These are phyloP conservation scores for Xestia sexstrigata DNA, from an alignment of 2,888 invertebrate genomes.

Conservation along the genomic window DNA sequence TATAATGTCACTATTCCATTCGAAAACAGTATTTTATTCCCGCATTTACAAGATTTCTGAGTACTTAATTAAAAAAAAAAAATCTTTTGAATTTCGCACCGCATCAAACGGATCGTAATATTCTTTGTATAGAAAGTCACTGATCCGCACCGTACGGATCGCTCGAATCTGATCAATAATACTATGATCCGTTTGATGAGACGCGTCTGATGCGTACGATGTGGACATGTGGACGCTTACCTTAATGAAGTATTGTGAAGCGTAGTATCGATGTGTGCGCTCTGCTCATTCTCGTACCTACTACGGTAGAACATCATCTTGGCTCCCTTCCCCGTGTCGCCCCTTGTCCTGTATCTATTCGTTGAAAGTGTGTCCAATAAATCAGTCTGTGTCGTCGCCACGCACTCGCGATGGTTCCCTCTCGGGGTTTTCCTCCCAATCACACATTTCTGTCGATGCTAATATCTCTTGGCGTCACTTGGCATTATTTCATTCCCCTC, in stretches of 20 bases:
- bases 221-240: too few species aligned
- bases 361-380: constrained; percentile 61
- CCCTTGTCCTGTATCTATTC: constrained; percentile 15
- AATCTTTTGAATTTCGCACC: too few species aligned
- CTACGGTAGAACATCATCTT: neutral
- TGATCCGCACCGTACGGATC: too few species aligned
- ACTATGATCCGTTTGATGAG: too few species aligned
- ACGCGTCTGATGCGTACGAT: too few species aligned
- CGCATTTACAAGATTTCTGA: neutral
- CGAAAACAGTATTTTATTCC: neutral
- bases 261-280: neutral
- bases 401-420: constrained; percentile 36
- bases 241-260: neutral
- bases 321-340: neutral
- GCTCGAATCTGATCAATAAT: too few species aligned
- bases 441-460: constrained; percentile 29
- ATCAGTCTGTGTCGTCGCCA: constrained; percentile 50
- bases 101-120: too few species aligned
- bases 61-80: too few species aligned
- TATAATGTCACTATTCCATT: neutral
- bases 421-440: constrained; percentile 14
- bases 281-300: too few species aligned
- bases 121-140: too few species aligned
- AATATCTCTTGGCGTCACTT: constrained; percentile 41
- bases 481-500: constrained; percentile 37